Evolutionary conservation across 2,113 vertebrate species (phyloP), one percentile per base, ranked within the genome.

Genomic region (Montifringilla adamsi): DNA sequence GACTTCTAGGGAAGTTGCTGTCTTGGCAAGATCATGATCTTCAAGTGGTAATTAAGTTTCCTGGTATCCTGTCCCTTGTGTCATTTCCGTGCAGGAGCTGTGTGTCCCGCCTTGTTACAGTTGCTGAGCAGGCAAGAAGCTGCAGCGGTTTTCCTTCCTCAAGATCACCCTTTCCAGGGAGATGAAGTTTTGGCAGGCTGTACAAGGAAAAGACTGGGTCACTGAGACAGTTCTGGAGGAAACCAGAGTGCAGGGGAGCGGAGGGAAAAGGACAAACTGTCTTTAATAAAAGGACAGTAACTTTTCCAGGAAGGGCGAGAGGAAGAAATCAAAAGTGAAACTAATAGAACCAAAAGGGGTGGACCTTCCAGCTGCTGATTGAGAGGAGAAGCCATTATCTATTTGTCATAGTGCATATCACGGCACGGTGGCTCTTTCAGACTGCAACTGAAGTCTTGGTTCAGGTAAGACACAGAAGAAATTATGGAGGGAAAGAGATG

Each of bases 291-390:
- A 75, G 31, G 11, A 47, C 24, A 15, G 50, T 37, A 90, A 84
- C 13, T 8, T 74, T 67, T 49, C 33, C 35, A 26, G 28, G 44
- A 77, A 64, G 22, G 16, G 13, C 0, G 0, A n/a, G n/a, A 64
- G 20, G 12, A 67, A 79, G 50, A 91, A 93, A 58, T 19, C 59
- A 64, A 75, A 96, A 96, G 76, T 70, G 93, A 94, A 90, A 93
- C 52, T 44, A 10, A 7, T 23, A 18, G 15, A n/a, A 47, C 24
- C 18, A 63, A 55, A 81, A 92, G 64, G 89, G 47, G 43, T 84
- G 80, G 68, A 33, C 47, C 73, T 88, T 75, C 37, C 37, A n/a
- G 53, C 17, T 52, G 67, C 31, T 63, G 47, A 52, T 17, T 81
- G 64, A 78, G 33, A 67, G 73, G 68, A 92, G 64, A 90, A 53